Percentiles rank a stretch among this genome's conserved stretches.
Evolutionary conservation across 2,797 vertebrate genomes (phyloP).

Genomic region (Rhadinocentrus ornatus): DNA sequence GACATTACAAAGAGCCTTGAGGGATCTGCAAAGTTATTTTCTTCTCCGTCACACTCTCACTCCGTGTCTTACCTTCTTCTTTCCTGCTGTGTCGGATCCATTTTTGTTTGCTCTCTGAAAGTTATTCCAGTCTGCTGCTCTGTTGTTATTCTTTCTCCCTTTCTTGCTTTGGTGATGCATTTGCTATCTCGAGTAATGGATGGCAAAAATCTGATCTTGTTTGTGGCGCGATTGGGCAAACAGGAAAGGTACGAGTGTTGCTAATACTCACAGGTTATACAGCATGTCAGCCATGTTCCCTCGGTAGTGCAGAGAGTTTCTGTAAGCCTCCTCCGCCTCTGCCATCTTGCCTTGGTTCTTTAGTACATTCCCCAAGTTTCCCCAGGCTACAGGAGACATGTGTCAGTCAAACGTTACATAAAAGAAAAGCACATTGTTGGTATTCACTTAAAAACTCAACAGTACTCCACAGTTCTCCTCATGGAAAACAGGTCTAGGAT

Average conservation of each 20-base stretch:
- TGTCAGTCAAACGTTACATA: constrained; percentile 44
- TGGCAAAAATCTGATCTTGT: constrained; percentile 27
- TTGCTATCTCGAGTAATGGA: constrained; percentile 35
- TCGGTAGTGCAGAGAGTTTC: constrained; percentile 96
- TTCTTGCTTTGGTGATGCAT: constrained; percentile 23
- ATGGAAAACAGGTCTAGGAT: background rate
- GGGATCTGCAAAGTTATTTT: constrained; percentile 46
- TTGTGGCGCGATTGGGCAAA: constrained; percentile 34
- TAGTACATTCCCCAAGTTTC: constrained; percentile 95
- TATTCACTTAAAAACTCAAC: background rate
- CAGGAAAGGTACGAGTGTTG: constrained; percentile 48
- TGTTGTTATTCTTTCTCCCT: constrained; percentile 5
- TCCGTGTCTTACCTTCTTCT: constrained; percentile 19
- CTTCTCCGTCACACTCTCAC: constrained; percentile 31
- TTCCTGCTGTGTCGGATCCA: constrained; percentile 36
- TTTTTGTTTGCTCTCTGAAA: constrained; percentile 39
- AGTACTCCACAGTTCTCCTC: background rate
- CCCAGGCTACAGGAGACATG: constrained; percentile 86
- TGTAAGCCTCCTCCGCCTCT: constrained; percentile 96
- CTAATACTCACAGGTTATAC: constrained; percentile 97
- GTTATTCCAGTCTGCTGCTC: constrained; percentile 31
- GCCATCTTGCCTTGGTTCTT: constrained; percentile 95
- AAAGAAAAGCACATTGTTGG: background rate
- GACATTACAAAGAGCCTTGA: constrained; percentile 48
- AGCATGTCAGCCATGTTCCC: constrained; percentile 99